A percentile compares a stretch with the other conserved stretches of the same genome.
These are phyloP conservation scores for Spodoptera litura DNA, from an alignment of 1,140 invertebrate genomes.

Conservation along the genomic window DNA sequence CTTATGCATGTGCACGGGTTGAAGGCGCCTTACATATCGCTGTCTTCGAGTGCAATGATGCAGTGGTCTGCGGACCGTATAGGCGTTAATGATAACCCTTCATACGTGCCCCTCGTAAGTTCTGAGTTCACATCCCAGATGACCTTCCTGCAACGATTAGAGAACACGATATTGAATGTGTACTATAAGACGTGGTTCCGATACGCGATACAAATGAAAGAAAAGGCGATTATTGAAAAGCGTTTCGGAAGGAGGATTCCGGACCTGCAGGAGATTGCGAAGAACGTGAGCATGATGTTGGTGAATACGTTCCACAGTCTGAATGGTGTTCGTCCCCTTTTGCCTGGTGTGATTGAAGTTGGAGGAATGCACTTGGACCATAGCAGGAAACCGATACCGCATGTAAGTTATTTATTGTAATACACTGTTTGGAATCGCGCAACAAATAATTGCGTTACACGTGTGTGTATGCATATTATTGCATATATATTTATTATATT, in stretches of 20 bases:
- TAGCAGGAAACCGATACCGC: conserved; percentile 80
- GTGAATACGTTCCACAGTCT: conserved; percentile 86
- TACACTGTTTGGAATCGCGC: background rate
- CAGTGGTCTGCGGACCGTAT: conserved; percentile 87
- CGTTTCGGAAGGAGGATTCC: conserved; percentile 75
- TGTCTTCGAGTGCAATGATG: conserved; percentile 87
- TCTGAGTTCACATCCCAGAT: conserved; percentile 77
- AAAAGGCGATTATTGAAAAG: conserved; percentile 78
- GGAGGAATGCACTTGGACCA: conserved; percentile 85
- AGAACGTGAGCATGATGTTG: conserved; percentile 81
- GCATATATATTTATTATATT: background rate
- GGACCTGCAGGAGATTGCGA: conserved; percentile 77
- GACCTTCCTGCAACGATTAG: conserved; percentile 86
- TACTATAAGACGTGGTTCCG: conserved; percentile 68
- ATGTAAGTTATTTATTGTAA: conserved; percentile 62
- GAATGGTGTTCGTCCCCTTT: conserved; percentile 83
- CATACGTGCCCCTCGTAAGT: conserved; percentile 87
- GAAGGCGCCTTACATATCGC: conserved; percentile 85
- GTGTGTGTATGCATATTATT: background rate
- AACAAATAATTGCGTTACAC: background rate
- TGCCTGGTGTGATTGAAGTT: conserved; percentile 87
- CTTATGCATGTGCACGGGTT: conserved; percentile 85
- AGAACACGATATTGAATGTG: conserved; percentile 78
- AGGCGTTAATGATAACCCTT: conserved; percentile 87
- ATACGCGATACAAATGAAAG: conserved; percentile 67